Conservation (phyloP, 2,888 invertebrate species). For the Andrena minutula region DNA sequence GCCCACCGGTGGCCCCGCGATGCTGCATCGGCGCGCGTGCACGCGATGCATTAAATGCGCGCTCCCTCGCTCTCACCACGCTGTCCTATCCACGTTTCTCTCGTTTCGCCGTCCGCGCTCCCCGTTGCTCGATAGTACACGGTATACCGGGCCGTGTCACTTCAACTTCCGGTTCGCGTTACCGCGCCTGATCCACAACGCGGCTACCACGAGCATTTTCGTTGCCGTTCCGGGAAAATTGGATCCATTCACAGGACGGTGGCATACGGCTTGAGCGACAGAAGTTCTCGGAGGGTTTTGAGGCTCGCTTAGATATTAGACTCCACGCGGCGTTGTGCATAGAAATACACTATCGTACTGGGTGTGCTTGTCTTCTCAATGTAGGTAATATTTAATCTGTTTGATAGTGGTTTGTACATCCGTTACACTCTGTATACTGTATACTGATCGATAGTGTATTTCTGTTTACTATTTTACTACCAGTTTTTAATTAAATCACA, state of each 20-base stretch:
- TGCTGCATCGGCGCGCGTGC: conserved; percentile 12
- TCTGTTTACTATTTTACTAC: neutral
- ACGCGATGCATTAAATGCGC: conserved; percentile 32
- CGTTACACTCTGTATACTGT: neutral
- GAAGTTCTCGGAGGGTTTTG: neutral
- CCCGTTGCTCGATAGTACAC: conserved; percentile 37
- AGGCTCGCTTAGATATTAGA: no score
- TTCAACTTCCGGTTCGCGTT: conserved; percentile 26
- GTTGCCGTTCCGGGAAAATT: neutral
- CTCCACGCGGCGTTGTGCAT: no score
- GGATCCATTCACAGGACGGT: neutral
- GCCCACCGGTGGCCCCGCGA: conserved; percentile 31
- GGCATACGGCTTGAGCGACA: neutral
- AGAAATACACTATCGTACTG: no score
- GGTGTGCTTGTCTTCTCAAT: no score
- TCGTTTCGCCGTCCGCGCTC: conserved; percentile 29
- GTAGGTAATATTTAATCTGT: no score
- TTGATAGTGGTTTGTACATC: no score
- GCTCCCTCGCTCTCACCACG: conserved; percentile 13
- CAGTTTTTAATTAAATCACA: conserved; percentile 8
- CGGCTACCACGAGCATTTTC: neutral
- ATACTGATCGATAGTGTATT: neutral
- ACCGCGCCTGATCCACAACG: neutral
- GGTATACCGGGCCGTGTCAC: conserved; percentile 35
- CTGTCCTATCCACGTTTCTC: conserved; percentile 41